phyloP scores from a whole-genome alignment of 1,140 invertebrate species.

The Pomacea maculata region DNA sequence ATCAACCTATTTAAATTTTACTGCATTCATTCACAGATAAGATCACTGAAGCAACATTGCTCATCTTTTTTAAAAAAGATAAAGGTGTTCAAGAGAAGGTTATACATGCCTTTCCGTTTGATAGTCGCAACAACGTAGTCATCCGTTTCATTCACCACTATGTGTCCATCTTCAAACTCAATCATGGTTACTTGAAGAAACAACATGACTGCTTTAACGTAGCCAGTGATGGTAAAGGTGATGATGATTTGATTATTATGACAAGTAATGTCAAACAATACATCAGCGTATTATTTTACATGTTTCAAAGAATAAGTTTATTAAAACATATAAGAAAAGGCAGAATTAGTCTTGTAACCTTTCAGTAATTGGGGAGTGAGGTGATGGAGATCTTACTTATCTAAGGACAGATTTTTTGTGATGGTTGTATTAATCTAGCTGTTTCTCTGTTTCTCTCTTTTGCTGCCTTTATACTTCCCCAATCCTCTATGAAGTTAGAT shows the following conservation, averaged over 20 bases:
- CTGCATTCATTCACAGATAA: no score
- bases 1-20: not conserved
- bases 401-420: no score
- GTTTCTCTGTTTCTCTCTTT: not conserved
- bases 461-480: not conserved
- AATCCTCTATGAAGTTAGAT: not conserved
- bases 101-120: conserved; percentile 47
- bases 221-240: no score
- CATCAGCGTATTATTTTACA: not conserved
- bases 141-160: conserved; percentile 58
- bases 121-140: conserved; percentile 46
- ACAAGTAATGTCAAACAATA: no score
- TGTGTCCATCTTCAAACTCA: conserved; percentile 50
- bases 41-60: no score
- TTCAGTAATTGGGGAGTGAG: not conserved
- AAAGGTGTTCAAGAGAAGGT: no score
- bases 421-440: not conserved
- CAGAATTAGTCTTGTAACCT: not conserved
- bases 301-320: not conserved
- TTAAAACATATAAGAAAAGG: not conserved
- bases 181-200: conserved; percentile 39
- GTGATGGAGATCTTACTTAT: not conserved
- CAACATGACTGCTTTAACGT: not conserved
- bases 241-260: no score
- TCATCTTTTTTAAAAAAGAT: no score